Percentiles rank a stretch among this genome's conserved stretches.
These are phyloP conservation scores for Oreocharis arfaki DNA, from an alignment of 2,113 vertebrate species.

Conservation along the genomic window DNA sequence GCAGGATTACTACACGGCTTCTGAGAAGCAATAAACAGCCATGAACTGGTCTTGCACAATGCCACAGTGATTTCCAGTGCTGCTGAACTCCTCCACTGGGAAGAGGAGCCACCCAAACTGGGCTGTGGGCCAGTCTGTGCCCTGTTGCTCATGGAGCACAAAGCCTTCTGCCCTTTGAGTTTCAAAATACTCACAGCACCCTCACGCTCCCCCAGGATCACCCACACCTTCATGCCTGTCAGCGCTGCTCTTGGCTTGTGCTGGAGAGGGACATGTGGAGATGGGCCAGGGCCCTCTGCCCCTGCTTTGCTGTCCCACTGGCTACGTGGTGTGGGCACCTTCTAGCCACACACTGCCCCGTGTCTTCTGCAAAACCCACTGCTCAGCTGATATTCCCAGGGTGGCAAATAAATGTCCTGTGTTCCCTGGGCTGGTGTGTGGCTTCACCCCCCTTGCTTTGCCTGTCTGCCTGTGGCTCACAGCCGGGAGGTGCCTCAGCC, in stretches of 20 bases:
- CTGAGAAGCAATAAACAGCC: background rate
- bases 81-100: background rate
- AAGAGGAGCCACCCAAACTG: background rate
- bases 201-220: background rate
- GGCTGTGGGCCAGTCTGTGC: background rate
- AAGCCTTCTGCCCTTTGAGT: background rate
- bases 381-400: background rate
- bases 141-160: background rate
- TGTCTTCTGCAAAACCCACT: background rate
- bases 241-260: background rate
- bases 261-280: background rate
- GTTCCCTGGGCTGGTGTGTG: background rate
- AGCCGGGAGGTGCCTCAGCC: background rate
- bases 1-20: background rate
- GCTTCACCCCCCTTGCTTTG: background rate
- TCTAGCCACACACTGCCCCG: background rate
- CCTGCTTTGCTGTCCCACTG: background rate
- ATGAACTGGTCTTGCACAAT: background rate
- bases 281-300: background rate
- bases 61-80: background rate
- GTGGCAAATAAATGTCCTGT: background rate
- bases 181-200: background rate
- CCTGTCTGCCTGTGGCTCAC: background rate
- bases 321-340: background rate
- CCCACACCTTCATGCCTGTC: background rate